Evolutionary conservation across 2,113 vertebrate species (phyloP).

Genomic region (Ochotona princeps): DNA sequence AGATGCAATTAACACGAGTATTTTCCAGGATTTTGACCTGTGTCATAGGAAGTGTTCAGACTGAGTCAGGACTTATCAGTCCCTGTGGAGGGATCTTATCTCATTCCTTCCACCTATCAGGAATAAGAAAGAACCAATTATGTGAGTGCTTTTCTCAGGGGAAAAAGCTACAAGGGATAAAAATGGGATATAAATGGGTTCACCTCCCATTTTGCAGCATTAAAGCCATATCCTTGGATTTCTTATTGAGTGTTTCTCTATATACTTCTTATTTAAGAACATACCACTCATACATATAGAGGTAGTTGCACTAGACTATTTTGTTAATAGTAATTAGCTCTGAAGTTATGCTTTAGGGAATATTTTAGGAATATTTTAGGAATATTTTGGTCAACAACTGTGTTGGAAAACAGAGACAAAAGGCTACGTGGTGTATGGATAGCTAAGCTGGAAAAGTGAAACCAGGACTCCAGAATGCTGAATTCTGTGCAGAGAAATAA

Average conservation of each 20-base stretch:
- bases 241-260: background rate
- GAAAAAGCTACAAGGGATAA: background rate
- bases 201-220: background rate
- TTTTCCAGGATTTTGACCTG: background rate
- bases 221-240: background rate
- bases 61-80: background rate
- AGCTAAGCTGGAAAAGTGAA: conserved; percentile 2
- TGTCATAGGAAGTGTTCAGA: background rate
- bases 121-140: background rate
- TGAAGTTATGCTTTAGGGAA: background rate
- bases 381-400: conserved; percentile 24
- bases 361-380: background rate
- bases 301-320: background rate
- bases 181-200: too few species aligned
- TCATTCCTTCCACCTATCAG: background rate
- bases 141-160: background rate
- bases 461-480: conserved; percentile 56
- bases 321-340: conserved; percentile 4
- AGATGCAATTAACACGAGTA: background rate
- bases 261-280: background rate
- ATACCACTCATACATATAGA: background rate
- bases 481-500: conserved; percentile 35
- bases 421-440: background rate
- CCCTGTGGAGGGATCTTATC: background rate
- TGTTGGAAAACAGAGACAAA: background rate